These are phyloP conservation scores for Peromyscus leucopus DNA, from an alignment of 2,113 vertebrate species.

Conservation along the genomic window DNA sequence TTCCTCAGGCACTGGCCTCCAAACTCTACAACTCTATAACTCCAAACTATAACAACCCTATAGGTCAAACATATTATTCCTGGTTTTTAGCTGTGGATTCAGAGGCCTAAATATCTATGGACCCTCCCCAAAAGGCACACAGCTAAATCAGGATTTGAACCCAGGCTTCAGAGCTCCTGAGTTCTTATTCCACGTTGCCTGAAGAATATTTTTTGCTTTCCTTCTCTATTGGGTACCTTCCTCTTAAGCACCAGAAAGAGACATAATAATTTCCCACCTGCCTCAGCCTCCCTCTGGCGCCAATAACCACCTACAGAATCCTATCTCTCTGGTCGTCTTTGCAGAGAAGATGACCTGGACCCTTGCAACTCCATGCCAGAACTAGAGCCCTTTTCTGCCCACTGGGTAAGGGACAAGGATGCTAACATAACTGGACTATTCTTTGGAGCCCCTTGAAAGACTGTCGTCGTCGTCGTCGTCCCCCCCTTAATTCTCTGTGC, in stretches of 20 bases:
- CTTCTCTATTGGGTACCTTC: neutral
- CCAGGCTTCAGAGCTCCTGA: neutral
- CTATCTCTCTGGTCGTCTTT: neutral
- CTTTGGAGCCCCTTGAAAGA: neutral
- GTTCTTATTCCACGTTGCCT: neutral
- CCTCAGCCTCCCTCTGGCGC: neutral
- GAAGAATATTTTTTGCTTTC: neutral
- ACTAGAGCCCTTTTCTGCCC: neutral
- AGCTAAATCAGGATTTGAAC: neutral
- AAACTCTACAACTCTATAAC: neutral
- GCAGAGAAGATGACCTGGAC: neutral
- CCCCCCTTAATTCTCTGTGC: constrained; percentile 60
- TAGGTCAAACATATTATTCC: neutral
- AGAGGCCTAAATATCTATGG: neutral
- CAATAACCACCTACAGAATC: neutral
- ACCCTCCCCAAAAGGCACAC: neutral
- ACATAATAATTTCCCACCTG: neutral
- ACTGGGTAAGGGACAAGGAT: neutral
- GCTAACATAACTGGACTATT: neutral
- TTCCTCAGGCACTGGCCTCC: neutral
- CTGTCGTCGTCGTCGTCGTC: too few species aligned
- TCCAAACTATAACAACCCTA: neutral
- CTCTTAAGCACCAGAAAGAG: neutral
- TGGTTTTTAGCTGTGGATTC: constrained; percentile 8
- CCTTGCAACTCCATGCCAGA: neutral